A percentile compares a stretch with the other conserved stretches of the same genome.
Evolutionary conservation across 2,113 vertebrate genomes (phyloP).

Genomic region (Fregata magnificens): DNA sequence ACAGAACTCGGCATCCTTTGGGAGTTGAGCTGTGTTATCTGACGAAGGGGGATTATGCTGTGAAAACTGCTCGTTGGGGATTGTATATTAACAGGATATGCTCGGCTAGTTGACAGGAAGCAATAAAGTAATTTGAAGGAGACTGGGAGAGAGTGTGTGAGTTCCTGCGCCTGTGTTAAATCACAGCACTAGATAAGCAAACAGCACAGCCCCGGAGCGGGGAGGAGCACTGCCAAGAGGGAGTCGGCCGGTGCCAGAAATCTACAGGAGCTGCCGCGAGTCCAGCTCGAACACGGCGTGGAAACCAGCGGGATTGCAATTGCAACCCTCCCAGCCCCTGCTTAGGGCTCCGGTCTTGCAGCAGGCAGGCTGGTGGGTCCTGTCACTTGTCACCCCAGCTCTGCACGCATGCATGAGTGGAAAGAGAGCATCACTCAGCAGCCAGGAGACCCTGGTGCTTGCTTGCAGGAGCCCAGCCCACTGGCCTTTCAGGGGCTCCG

Average conservation of each 20-base stretch:
- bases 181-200: slow-evolving; percentile 58
- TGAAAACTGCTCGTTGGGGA: slow-evolving; percentile 18
- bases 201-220: background rate
- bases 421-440: background rate
- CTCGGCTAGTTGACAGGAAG: slow-evolving; percentile 60
- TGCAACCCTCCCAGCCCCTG: background rate
- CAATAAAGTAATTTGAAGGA: slow-evolving; percentile 67
- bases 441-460: accelerated
- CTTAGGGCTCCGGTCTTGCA: accelerated
- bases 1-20: background rate
- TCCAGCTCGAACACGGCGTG: background rate
- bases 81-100: slow-evolving; percentile 60
- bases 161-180: slow-evolving; percentile 56
- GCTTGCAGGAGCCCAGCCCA: background rate
- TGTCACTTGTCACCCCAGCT: background rate
- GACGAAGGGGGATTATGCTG: slow-evolving; percentile 6
- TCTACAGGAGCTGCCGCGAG: background rate
- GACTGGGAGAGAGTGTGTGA: slow-evolving; percentile 45
- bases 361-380: background rate
- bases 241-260: background rate
- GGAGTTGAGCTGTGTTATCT: slow-evolving; percentile 6
- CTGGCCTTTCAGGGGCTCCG: accelerated
- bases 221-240: background rate
- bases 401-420: accelerated
- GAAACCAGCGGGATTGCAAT: background rate